A percentile compares a stretch with the other conserved stretches of the same genome.
Evolutionary conservation across 1,140 invertebrate genomes (phyloP).

Genomic region (Gonioctena quinquepunctata): DNA sequence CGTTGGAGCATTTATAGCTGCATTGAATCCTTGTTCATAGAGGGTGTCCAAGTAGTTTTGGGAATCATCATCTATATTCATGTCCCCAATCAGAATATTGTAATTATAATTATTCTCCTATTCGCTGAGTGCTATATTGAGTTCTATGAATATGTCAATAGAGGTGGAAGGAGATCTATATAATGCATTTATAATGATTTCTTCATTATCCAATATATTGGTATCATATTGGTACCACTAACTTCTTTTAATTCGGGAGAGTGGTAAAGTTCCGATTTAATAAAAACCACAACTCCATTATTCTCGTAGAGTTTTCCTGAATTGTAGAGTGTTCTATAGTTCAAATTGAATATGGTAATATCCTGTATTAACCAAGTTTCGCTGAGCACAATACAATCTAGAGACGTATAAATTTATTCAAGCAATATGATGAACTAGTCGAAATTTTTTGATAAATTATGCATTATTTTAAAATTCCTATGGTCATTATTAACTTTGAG

Average conservation of each 20-base stretch:
- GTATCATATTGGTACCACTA: too few relatives aligned
- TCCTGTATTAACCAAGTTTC: background rate
- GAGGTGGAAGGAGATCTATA: background rate
- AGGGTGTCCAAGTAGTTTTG: too few relatives aligned
- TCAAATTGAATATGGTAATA: background rate
- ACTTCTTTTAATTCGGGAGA: background rate
- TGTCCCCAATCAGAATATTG: too few relatives aligned
- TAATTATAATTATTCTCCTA: too few relatives aligned
- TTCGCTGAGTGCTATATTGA: background rate
- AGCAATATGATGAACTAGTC: background rate
- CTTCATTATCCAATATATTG: too few relatives aligned
- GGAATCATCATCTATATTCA: too few relatives aligned
- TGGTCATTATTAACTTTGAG: background rate
- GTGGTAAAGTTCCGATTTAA: background rate
- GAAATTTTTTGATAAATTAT: background rate
- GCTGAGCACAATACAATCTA: too few relatives aligned
- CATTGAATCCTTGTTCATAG: too few relatives aligned
- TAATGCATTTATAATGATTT: too few relatives aligned
- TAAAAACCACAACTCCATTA: too few relatives aligned
- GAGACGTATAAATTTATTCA: background rate
- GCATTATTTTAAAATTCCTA: background rate
- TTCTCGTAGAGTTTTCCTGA: background rate
- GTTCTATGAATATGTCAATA: background rate
- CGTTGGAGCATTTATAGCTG: too few relatives aligned
- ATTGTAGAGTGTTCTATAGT: background rate